Evolutionary conservation across 2,888 invertebrate genomes (phyloP).

Genomic region (Buathra laborator): DNA sequence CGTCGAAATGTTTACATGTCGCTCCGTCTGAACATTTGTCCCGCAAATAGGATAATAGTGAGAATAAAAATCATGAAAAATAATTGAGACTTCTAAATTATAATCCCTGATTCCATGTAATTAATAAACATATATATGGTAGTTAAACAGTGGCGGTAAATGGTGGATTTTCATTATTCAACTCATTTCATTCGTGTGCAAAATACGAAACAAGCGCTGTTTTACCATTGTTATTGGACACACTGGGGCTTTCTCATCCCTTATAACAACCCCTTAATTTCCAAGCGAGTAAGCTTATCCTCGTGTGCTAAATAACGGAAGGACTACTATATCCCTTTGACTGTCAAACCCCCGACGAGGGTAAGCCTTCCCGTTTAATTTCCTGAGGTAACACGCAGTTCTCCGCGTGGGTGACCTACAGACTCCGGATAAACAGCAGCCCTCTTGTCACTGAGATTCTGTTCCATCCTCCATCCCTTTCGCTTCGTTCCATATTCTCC

Average conservation of each 20-base stretch:
- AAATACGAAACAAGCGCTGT: not conserved
- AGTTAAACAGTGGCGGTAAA: too few species aligned
- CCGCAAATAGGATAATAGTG: too few species aligned
- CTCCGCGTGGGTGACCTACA: slow-evolving; percentile 28
- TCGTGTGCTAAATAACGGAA: slow-evolving; percentile 7
- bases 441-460: slow-evolving; percentile 48
- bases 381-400: slow-evolving; percentile 74
- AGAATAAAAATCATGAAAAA: too few species aligned
- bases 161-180: too few species aligned
- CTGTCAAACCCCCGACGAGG: slow-evolving; percentile 36
- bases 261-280: not conserved
- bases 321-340: slow-evolving; percentile 28
- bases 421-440: slow-evolving; percentile 44
- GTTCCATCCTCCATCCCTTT: slow-evolving; percentile 18
- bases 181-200: not conserved
- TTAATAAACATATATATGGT: too few species aligned
- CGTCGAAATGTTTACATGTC: not conserved
- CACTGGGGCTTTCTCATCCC: not conserved
- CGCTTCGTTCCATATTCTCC: slow-evolving; percentile 38
- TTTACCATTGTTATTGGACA: not conserved
- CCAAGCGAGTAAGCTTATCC: slow-evolving; percentile 3
- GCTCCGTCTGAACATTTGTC: not conserved
- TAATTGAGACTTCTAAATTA: too few species aligned
- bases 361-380: slow-evolving; percentile 73
- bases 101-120: too few species aligned